These are phyloP conservation scores for Gavia stellata DNA, from an alignment of 2,113 vertebrate species.

Conservation along the genomic window DNA sequence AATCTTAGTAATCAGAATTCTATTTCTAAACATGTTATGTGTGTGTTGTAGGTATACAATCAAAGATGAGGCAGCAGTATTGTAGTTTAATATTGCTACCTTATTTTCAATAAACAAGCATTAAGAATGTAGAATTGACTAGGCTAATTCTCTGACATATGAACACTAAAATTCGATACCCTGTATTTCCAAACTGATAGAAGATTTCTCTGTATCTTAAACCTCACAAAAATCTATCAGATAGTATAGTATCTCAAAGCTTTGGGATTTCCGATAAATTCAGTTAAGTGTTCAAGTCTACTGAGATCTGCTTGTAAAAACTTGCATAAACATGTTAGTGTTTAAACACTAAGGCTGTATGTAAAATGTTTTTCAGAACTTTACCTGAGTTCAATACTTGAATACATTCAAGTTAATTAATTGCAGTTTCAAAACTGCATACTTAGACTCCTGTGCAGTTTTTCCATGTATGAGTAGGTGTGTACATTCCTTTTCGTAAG, in stretches of 20 bases:
- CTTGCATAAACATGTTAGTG: neutral
- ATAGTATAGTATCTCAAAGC: neutral
- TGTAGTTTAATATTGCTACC: neutral
- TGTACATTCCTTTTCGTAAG: neutral
- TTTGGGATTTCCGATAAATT: neutral
- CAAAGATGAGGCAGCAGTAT: neutral
- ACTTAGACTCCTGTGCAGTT: neutral
- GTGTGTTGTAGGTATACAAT: neutral
- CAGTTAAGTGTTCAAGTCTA: neutral
- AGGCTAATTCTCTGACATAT: neutral
- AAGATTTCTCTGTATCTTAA: neutral
- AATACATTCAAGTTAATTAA: neutral
- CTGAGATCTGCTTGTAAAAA: neutral
- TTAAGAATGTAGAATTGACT: neutral
- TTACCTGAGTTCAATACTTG: neutral
- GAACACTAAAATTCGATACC: neutral
- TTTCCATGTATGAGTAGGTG: neutral
- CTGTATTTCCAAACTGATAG: neutral
- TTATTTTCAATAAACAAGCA: neutral
- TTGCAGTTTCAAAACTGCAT: neutral
- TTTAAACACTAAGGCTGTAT: neutral
- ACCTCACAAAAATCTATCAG: neutral
- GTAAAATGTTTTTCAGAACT: neutral
- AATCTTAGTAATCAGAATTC: neutral
- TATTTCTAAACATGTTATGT: neutral